Evolutionary conservation across 1,140 invertebrate species (phyloP), one percentile per base, ranked within the genome.

Genomic region (Centruroides vittatus): DNA sequence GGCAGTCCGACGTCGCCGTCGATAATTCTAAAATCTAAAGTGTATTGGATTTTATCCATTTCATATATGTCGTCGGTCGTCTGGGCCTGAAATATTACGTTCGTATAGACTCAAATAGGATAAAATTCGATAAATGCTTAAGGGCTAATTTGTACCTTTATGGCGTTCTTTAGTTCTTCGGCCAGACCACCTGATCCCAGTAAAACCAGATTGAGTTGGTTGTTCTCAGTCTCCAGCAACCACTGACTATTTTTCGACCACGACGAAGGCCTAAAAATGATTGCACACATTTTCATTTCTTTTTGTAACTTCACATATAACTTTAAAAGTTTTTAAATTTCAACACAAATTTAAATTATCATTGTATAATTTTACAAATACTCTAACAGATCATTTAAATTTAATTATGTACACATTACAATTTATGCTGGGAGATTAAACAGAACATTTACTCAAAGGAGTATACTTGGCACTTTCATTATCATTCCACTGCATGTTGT

Each of bases 31-130:
- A 88, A 89, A 67, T 90, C 87, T 62, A 91, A 78, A 69, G 82
- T 87, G 73, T 89, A 91, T 56, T 89, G 79, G 68, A 86, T 82
- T 70, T 84, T 85, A 74, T 89, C 86, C 68, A 89, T 81, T 73
- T 86, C 84, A 69, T 89, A 89, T 72, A 90, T 87, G 70, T 90
- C 88, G 67, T 91, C 86, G 66, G 84, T 82, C 70, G 86, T 84
- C 64, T 81, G 76, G 62, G 75, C 73, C 77, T 82, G 46, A 64
- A 41, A 61, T 61, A 65, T 55, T 58, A 51, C 23, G 23, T 23
- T 23, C 23, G 23, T 23, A 23, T 23, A 23, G 23, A 23, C 23
- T 23, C 23, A 23, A 35, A 57, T 23, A 23, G 23, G 23, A 23
- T 23, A 2, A 23, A 23, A 23, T 23, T 23, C 23, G 23, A 23